Conservation (phyloP, 2,888 invertebrate species). For the Galerucella pusilla region DNA sequence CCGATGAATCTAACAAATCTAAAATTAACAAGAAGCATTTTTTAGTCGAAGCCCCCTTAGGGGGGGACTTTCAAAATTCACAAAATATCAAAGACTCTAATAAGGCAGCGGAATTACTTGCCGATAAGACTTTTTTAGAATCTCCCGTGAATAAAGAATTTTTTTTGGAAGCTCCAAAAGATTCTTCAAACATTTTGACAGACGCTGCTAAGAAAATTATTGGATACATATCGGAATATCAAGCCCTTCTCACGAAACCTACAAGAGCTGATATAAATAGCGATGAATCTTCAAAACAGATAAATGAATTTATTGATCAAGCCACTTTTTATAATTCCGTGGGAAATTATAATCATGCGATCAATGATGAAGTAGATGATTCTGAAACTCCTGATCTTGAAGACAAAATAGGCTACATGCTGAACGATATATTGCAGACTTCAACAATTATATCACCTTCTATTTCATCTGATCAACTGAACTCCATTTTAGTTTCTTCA, state of each 20-base stretch:
- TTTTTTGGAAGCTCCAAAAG: neutral
- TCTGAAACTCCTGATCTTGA: neutral
- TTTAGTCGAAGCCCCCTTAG: conserved; percentile 1
- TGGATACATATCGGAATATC: neutral
- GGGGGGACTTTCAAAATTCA: neutral
- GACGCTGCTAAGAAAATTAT: neutral
- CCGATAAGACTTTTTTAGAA: too few relatives aligned
- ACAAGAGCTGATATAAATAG: neutral
- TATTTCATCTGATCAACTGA: neutral
- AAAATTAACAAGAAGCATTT: neutral
- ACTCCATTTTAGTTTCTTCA: neutral
- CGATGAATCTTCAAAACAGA: neutral
- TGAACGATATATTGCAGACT: neutral
- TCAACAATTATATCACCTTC: neutral
- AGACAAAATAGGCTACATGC: neutral
- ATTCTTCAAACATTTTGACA: neutral
- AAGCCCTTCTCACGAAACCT: neutral
- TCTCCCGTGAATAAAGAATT: too few relatives aligned
- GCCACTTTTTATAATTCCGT: neutral
- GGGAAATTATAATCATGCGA: neutral
- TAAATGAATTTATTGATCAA: neutral
- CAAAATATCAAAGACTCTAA: neutral
- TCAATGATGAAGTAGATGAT: neutral
- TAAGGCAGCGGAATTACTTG: too few relatives aligned
- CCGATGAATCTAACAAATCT: neutral